Evolutionary conservation across 2,888 invertebrate genomes (phyloP), one percentile per base, ranked within the genome.

Genomic region (Lycophotia porphyrea): DNA sequence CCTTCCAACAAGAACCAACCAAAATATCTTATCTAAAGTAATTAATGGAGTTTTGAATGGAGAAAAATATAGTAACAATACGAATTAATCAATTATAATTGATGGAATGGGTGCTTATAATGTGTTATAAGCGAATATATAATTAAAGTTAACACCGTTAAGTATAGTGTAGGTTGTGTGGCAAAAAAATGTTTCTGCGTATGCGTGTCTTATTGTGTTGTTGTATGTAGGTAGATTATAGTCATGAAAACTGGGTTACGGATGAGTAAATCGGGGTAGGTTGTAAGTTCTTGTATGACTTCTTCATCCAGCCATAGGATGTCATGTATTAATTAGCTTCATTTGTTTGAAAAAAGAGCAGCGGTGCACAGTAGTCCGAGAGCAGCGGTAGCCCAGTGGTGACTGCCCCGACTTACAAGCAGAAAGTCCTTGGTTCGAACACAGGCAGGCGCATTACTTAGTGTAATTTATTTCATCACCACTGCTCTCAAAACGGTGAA

Each of bases 71-170:
- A 65, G 72, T 79, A 34, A 88, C 78, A 81, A 87, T 85, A 84
- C 74, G 64, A 84, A 88, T 87, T 88, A 85, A 81, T 85, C 81
- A 81, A 78, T 71, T 77, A 52, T 83, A 83, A 84, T 87, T 88
- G 76, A 84, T 81, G 39, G 60, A 72, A 79, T 84, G 65, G 64
- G 78, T 86, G 69, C 84, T 77, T 86, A 76, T 75, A 71, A 80
- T 86, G 80, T 80, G 83, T 84, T 84, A 77, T 75, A 74, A 79
- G 71, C 61, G 70, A 82, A 82, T 76, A 74, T 52, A 65, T 79
- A 76, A 84, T 84, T 83, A 77, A 72, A 63, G 58, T 74, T 72
- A 77, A 81, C 71, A 61, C 76, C 61, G 64, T 71, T 80, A 84
- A 78, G 67, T 71, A 24, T 39, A 3, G 78, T 74, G 88, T 88